phyloP scores from a whole-genome alignment of 2,888 invertebrate genomes.

The Malachius bipustulatus region DNA sequence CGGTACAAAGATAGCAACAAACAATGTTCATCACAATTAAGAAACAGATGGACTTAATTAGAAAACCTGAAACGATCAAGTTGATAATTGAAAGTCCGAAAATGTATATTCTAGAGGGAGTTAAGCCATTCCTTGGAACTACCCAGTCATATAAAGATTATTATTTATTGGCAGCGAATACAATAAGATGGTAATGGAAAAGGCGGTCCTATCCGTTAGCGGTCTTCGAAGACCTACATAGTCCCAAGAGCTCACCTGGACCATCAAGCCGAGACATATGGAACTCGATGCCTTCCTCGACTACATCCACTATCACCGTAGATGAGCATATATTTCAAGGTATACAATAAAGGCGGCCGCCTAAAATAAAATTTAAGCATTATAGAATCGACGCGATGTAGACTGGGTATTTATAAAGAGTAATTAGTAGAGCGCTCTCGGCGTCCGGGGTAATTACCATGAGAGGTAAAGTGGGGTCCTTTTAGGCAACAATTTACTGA shows the following conservation, averaged over 20 bases:
- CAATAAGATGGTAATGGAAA: conserved; percentile 36
- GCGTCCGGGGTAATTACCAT: background rate
- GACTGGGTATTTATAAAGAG: conserved; percentile 33
- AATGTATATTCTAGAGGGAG: conserved; percentile 25
- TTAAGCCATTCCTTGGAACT: conserved; percentile 22
- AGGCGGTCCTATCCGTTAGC: no score
- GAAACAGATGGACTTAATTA: conserved; percentile 33
- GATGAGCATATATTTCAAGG: conserved; percentile 26
- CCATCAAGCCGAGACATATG: conserved; percentile 28
- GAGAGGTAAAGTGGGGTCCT: background rate
- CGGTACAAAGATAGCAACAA: no score
- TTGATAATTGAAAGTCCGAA: conserved; percentile 30
- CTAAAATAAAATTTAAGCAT: conserved; percentile 31
- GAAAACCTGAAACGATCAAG: conserved; percentile 28
- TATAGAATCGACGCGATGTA: conserved; percentile 27
- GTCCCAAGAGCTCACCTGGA: no score
- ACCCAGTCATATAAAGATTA: conserved; percentile 37
- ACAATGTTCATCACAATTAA: conserved; percentile 27
- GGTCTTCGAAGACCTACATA: no score
- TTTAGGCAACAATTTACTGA: background rate
- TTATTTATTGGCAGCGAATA: conserved; percentile 37
- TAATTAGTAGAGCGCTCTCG: conserved; percentile 26
- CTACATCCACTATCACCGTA: conserved; percentile 30
- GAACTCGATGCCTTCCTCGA: conserved; percentile 29
- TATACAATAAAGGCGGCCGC: conserved; percentile 30